These are phyloP conservation scores for Ephestia elutella DNA, from an alignment of 1,140 invertebrate species.

Conservation along the genomic window DNA sequence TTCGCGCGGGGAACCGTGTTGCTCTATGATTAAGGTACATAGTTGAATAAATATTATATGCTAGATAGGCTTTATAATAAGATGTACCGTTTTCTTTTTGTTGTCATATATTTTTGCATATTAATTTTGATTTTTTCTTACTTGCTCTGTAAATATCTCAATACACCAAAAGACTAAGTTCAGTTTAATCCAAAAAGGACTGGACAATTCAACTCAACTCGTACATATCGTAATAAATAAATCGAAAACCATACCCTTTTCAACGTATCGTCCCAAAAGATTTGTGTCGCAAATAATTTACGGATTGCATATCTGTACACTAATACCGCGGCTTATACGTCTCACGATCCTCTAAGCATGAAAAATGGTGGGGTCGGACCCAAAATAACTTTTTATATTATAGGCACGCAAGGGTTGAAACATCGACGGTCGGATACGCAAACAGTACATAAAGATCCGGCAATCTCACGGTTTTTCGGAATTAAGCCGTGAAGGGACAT, in stretches of 20 bases:
- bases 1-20: no score
- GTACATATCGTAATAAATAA: not conserved
- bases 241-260: not conserved
- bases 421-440: conserved; percentile 54
- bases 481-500: conserved; percentile 61
- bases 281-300: not conserved
- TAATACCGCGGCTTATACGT: not conserved
- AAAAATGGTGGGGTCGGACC: conserved; percentile 31
- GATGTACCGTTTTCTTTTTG: no score
- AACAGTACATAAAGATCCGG: conserved; percentile 62
- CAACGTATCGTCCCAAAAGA: not conserved
- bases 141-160: no score
- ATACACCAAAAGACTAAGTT: no score
- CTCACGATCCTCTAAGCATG: conserved; percentile 18
- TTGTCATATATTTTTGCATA: no score
- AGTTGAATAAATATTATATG: no score
- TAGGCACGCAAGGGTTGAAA: conserved; percentile 49
- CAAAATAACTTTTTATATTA: conserved; percentile 58
- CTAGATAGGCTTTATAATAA: no score
- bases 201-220: no score
- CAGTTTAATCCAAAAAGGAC: no score
- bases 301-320: conserved; percentile 1
- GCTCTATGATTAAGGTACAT: no score
- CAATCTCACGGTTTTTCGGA: conserved; percentile 59
- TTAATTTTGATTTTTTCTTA: no score